Conservation (phyloP, 2,888 invertebrate species). For the Leptinotarsa tumamoca region DNA sequence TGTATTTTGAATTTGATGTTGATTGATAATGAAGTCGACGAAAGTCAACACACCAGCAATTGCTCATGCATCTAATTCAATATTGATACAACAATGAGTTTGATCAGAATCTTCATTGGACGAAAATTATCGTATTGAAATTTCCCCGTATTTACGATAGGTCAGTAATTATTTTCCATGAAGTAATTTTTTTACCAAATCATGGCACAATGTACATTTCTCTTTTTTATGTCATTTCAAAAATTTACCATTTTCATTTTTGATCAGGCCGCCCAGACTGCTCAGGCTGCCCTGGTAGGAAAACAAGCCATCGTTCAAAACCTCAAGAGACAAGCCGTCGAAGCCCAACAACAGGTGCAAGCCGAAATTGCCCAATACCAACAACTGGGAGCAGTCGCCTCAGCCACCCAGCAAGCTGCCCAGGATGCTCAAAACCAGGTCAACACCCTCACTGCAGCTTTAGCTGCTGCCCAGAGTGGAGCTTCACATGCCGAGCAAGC, state of each 20-base stretch:
- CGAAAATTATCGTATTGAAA: too few species aligned
- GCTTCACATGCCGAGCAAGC: slow-evolving; percentile 47
- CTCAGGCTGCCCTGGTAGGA: slow-evolving; percentile 74
- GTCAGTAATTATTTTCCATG: too few species aligned
- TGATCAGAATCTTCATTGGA: too few species aligned
- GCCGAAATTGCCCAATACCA: slow-evolving; percentile 77
- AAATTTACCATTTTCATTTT: background rate
- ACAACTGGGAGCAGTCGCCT: slow-evolving; percentile 76
- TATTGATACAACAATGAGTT: too few species aligned
- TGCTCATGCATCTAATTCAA: too few species aligned
- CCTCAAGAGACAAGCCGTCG: slow-evolving; percentile 76
- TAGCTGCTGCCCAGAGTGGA: slow-evolving; percentile 60
- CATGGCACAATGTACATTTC: background rate
- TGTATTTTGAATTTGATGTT: too few species aligned
- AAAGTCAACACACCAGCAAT: too few species aligned
- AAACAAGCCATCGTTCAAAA: slow-evolving; percentile 68
- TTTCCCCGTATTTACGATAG: too few species aligned
- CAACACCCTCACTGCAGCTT: slow-evolving; percentile 78
- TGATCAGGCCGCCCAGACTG: slow-evolving; percentile 72
- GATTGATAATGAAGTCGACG: too few species aligned
- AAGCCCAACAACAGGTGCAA: slow-evolving; percentile 75
- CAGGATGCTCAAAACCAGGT: slow-evolving; percentile 76
- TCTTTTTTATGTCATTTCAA: too few species aligned
- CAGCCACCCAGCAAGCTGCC: slow-evolving; percentile 76
- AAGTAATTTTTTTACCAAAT: background rate